phyloP scores from a whole-genome alignment of 2,113 vertebrate species.

The Nyctibius bracteatus region DNA sequence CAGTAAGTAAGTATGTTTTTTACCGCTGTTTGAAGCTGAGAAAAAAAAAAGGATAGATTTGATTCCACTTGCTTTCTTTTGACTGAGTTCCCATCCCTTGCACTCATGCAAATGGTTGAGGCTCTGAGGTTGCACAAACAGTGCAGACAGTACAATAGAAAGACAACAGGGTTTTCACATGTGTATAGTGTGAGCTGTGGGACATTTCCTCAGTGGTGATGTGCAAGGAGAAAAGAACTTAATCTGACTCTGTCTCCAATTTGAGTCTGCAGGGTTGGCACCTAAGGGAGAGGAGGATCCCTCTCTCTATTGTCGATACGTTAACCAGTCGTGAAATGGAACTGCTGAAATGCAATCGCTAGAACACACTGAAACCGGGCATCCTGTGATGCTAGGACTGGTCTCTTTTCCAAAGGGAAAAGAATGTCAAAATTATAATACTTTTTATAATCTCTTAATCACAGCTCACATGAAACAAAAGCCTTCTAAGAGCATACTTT shows the following conservation, averaged over 20 bases:
- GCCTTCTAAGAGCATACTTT: background rate
- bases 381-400: background rate
- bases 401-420: background rate
- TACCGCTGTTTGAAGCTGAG: background rate
- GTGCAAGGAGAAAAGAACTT: background rate
- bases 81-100: background rate
- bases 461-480: background rate
- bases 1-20: background rate
- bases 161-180: background rate
- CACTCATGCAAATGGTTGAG: background rate
- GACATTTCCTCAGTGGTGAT: background rate
- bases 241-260: background rate
- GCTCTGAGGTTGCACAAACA: background rate
- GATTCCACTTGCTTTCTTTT: background rate
- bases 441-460: background rate
- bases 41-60: background rate
- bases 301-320: background rate
- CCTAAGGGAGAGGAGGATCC: background rate
- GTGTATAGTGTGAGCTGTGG: background rate
- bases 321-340: background rate
- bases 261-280: background rate
- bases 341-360: background rate
- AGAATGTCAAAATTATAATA: background rate
- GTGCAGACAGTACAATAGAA: background rate
- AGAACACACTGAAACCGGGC: background rate